Conservation (phyloP, 2,888 invertebrate genomes). For the Orthosia gothica region DNA sequence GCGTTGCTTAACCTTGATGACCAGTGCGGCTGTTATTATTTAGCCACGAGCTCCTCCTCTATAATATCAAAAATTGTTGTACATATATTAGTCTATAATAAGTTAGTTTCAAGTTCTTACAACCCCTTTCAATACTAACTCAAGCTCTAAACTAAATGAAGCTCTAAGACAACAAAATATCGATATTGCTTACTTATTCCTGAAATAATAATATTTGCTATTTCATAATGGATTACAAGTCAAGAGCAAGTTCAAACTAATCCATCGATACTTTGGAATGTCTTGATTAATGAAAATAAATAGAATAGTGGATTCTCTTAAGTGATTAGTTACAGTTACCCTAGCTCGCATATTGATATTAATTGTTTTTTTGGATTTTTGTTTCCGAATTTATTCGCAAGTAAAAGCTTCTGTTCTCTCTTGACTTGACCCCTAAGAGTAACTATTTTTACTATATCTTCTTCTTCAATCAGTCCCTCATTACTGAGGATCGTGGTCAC, state of each 20-base stretch:
- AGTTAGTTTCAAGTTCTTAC: background rate
- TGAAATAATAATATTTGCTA: constrained; percentile 36
- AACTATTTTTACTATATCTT: too few relatives aligned
- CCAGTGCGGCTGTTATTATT: too few relatives aligned
- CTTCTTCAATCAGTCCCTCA: too few relatives aligned
- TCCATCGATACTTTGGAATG: constrained; percentile 31
- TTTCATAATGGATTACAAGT: constrained; percentile 49
- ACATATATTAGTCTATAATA: background rate
- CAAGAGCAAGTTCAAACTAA: constrained; percentile 38
- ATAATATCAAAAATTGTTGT: background rate
- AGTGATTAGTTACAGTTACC: constrained; percentile 39
- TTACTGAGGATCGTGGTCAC: too few relatives aligned
- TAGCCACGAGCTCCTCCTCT: too few relatives aligned
- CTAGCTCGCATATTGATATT: constrained; percentile 43
- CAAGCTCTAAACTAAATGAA: background rate
- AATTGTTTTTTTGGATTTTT: constrained; percentile 24
- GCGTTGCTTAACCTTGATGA: too few relatives aligned
- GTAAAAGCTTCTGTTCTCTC: constrained; percentile 9
- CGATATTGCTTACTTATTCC: constrained; percentile 7
- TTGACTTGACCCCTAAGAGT: background rate
- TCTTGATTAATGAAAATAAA: constrained; percentile 56
- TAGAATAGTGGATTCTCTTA: constrained; percentile 45
- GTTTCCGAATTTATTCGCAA: constrained; percentile 4
- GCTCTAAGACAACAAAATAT: constrained; percentile 1
- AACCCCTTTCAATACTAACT: background rate